Evolutionary conservation across 2,888 invertebrate species (phyloP).

Genomic region (Eilema depressum): DNA sequence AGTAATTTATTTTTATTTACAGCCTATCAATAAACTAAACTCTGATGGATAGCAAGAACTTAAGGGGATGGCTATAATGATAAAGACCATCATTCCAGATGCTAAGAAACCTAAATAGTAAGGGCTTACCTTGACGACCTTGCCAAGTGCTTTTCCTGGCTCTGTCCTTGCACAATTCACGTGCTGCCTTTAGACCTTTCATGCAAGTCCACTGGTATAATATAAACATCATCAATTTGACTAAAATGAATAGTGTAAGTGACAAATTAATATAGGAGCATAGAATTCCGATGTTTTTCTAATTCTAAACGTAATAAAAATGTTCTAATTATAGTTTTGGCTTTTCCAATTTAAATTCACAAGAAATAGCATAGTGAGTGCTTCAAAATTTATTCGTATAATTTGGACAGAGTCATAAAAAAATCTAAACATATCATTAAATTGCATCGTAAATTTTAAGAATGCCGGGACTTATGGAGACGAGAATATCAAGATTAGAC

Average conservation of each 20-base stretch:
- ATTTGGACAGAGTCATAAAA: not conserved
- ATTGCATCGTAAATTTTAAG: not conserved
- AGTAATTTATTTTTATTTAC: too few species aligned
- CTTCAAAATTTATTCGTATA: not conserved
- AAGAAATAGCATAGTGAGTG: not conserved
- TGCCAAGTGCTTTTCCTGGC: too few species aligned
- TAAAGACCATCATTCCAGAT: too few species aligned
- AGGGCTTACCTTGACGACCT: too few species aligned
- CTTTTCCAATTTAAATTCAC: not conserved
- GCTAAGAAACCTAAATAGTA: too few species aligned
- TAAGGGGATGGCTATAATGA: too few species aligned
- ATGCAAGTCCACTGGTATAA: too few species aligned
- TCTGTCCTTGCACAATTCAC: too few species aligned
- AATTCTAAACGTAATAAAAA: not conserved
- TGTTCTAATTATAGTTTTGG: not conserved
- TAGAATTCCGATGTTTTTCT: not conserved
- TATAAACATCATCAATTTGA: too few species aligned
- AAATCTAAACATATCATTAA: conserved; percentile 2
- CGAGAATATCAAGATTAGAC: not conserved
- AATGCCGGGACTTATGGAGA: not conserved
- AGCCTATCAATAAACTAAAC: too few species aligned
- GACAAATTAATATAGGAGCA: not conserved
- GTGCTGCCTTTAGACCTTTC: too few species aligned
- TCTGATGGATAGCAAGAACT: too few species aligned
- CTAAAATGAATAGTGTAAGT: not conserved